Base-by-base conservation (phyloP, 1,140 invertebrate species). In the Gryon sp. region DNA sequence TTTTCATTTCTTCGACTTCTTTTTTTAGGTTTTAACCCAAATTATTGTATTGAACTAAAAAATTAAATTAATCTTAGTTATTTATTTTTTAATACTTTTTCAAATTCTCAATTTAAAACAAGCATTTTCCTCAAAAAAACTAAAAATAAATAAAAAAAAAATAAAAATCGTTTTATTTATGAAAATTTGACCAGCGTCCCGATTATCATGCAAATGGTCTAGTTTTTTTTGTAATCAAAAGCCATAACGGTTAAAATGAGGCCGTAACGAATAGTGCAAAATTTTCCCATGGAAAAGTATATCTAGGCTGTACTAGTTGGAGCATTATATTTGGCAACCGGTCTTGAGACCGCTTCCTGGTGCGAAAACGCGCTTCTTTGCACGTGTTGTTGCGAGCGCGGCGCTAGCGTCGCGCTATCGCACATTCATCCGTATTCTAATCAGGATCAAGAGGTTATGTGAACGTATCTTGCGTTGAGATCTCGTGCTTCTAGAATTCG, bases 401-500 rank as follows among this genome's bases (percentile, higher is more conserved):
- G 55, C 60, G 43, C 53, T 55, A 78, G 78, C 66, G 53, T 57
- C 63, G n/a, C n/a, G 52, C 79, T 77, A 81, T 82, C 70, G 46
- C 75, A 74, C 57, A 80, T 77, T 80, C 75, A 62, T 69, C 72
- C 74, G 50, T 87, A 89, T 89, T 89, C 86, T 88, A 89, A 89
- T 88, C 87, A 84, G 86, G 86, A 87, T 88, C 84, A 87, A 87
- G 82, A 85, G 84, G 85, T 86, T 89, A 86, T 88, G 88, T 86
- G 88, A 89, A 89, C 83, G 82, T 76, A 81, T 80, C 74, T 68
- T 41, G 52, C 55, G 72, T 36, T 52, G 62, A 41, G 81, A 79
- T 85, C 82, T 83, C 84, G 83, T 75, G 74, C 80, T 81, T 78
- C 75, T 76, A 72, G 76, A 80, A 80, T 80, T 79, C 76, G 69